Conservation (phyloP, 2,113 vertebrate species). For the Octodon degus region DNA sequence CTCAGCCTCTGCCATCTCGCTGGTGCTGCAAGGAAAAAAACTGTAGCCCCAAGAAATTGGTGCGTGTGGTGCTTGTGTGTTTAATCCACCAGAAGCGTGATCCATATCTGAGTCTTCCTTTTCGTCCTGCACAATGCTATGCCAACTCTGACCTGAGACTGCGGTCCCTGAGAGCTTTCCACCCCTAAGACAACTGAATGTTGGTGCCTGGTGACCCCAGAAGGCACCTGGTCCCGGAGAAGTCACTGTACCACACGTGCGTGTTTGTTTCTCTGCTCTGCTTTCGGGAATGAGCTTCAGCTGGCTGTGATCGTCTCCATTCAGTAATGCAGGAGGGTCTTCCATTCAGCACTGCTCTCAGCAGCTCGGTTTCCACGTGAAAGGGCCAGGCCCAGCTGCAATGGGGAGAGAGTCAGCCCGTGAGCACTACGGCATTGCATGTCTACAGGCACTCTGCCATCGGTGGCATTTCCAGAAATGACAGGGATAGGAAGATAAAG, state of each 20-base stretch:
- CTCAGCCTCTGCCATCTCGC: neutral
- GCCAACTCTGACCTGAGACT: neutral
- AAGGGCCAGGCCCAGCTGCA: neutral
- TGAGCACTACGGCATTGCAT: neutral
- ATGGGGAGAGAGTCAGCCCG: neutral
- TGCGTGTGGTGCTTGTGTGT: neutral
- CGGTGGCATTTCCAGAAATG: neutral
- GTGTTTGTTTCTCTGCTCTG: neutral
- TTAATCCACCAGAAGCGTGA: neutral
- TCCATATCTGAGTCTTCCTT: neutral
- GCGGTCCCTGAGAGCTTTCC: neutral
- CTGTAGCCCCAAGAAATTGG: neutral
- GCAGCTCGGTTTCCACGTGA: neutral
- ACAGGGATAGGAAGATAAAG: neutral
- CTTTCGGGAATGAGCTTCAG: conserved; percentile 22
- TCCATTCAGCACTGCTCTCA: neutral
- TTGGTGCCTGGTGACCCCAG: neutral
- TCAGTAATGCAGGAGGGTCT: neutral
- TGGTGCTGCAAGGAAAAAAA: neutral
- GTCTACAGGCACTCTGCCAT: neutral
- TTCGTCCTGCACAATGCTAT: neutral
- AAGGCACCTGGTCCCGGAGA: neutral
- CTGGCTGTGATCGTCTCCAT: neutral
- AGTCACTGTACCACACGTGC: neutral
- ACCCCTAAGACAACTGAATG: neutral